Evolutionary conservation across 2,888 invertebrate species (phyloP).

Genomic region (Tachina lurida): DNA sequence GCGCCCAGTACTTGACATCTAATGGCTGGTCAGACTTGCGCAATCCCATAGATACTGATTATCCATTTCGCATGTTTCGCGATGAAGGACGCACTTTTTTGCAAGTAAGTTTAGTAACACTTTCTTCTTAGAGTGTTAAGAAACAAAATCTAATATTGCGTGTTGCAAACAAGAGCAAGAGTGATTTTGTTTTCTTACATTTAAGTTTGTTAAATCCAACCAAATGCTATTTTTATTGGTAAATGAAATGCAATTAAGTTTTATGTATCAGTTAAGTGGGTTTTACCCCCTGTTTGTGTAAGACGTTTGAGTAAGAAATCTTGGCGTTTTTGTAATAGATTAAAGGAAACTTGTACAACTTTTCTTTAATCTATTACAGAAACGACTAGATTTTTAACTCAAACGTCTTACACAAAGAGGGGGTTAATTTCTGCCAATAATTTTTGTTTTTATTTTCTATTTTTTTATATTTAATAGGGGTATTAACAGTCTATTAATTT

Average conservation of each 20-base stretch:
- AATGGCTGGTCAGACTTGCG: conserved; percentile 91
- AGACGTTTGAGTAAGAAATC: no score
- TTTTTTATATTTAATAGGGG: conserved; percentile 9
- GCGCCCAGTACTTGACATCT: conserved; percentile 91
- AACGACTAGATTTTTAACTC: no score
- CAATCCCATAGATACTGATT: conserved; percentile 89
- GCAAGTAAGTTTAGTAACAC: conserved; percentile 85
- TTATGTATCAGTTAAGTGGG: conserved; percentile 52
- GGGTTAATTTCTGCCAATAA: conserved; percentile 51
- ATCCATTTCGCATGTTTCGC: conserved; percentile 91
- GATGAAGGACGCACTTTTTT: conserved; percentile 92
- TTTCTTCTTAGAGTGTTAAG: conserved; percentile 6
- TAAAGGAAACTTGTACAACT: no score
- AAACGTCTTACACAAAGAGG: no score
- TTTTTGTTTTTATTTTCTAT: not conserved
- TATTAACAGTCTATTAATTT: conserved; percentile 67
- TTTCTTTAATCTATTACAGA: no score
- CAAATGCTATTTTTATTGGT: conserved; percentile 22
- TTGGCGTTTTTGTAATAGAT: no score
- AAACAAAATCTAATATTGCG: conserved; percentile 42
- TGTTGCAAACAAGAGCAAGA: conserved; percentile 52
- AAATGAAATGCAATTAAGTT: conserved; percentile 41
- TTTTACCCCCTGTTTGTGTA: no score
- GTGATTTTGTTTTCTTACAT: conserved; percentile 25
- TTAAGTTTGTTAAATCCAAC: conserved; percentile 8